A percentile compares a stretch with the other conserved stretches of the same genome.
These are phyloP conservation scores for Acipenser oxyrinchus DNA, from an alignment of 2,797 vertebrate species.

Conservation along the genomic window DNA sequence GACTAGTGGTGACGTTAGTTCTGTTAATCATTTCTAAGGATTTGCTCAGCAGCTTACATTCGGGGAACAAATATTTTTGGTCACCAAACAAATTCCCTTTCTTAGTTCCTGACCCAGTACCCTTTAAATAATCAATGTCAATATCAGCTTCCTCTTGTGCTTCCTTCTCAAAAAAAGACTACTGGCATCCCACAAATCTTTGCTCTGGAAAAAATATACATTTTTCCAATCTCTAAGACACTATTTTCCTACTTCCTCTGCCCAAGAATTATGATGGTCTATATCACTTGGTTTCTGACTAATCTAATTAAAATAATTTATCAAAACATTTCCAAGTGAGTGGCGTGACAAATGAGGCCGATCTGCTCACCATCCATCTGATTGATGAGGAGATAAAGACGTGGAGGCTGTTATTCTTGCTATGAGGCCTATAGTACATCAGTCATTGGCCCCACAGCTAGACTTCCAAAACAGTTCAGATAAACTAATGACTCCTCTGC, in stretches of 20 bases:
- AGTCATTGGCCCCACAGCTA: slow-evolving; percentile 36
- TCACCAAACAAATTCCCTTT: not conserved
- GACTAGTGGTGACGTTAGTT: not conserved
- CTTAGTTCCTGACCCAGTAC: not conserved
- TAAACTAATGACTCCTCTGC: slow-evolving; percentile 33
- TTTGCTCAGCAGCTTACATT: not conserved
- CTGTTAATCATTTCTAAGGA: slow-evolving; percentile 1
- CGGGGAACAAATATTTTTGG: not conserved
- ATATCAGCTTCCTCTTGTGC: no score
- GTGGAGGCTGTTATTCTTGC: slow-evolving; percentile 50
- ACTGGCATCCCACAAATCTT: no score
- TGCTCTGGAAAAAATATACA: not conserved
- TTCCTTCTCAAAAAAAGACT: no score
- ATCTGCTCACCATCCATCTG: slow-evolving; percentile 30
- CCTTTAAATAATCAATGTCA: no score
- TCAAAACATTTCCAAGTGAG: slow-evolving; percentile 38
- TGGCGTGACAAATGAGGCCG: slow-evolving; percentile 43
- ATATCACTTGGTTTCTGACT: slow-evolving; percentile 27
- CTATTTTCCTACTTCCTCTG: slow-evolving; percentile 35
- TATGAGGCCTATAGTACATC: slow-evolving; percentile 38
- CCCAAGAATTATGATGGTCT: slow-evolving; percentile 29
- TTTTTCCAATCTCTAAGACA: slow-evolving; percentile 22
- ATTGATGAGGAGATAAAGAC: slow-evolving; percentile 46
- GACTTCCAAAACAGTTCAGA: slow-evolving; percentile 31
- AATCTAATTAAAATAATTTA: slow-evolving; percentile 50